A percentile compares a stretch with the other conserved stretches of the same genome.
Evolutionary conservation across 1,140 invertebrate species (phyloP).

Genomic region (Listronotus oregonensis): DNA sequence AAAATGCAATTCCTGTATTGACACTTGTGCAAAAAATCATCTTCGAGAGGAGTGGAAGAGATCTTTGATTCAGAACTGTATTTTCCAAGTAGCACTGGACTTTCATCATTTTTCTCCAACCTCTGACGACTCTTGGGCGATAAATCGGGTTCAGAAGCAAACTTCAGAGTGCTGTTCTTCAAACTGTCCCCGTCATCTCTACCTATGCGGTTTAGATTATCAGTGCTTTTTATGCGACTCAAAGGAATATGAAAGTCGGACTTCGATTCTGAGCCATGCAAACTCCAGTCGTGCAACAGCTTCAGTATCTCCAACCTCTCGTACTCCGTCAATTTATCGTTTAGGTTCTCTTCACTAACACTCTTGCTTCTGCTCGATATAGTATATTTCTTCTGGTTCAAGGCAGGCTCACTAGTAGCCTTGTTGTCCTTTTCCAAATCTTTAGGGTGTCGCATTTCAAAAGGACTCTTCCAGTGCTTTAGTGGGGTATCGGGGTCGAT

Average conservation of each 20-base stretch:
- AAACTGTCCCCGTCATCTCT: slow-evolving; percentile 31
- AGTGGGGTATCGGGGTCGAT: slow-evolving; percentile 51
- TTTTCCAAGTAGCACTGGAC: slow-evolving; percentile 37
- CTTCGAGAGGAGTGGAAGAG: slow-evolving; percentile 37
- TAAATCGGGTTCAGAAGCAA: slow-evolving; percentile 48
- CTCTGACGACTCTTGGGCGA: slow-evolving; percentile 41
- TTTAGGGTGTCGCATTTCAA: slow-evolving; percentile 60
- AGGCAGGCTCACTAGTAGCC: slow-evolving; percentile 45
- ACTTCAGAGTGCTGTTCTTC: slow-evolving; percentile 38
- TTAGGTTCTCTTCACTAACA: slow-evolving; percentile 48
- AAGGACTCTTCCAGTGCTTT: slow-evolving; percentile 60
- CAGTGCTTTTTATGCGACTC: slow-evolving; percentile 27
- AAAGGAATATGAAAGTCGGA: slow-evolving; percentile 45
- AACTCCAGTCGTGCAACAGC: slow-evolving; percentile 61
- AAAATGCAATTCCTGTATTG: slow-evolving; percentile 55
- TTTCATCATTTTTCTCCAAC: slow-evolving; percentile 4
- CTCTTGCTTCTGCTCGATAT: slow-evolving; percentile 44
- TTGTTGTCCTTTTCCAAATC: slow-evolving; percentile 60
- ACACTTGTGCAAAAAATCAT: slow-evolving; percentile 53
- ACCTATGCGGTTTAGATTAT: slow-evolving; percentile 31
- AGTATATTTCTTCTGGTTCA: slow-evolving; percentile 36
- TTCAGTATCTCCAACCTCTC: slow-evolving; percentile 61
- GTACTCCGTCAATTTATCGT: slow-evolving; percentile 55
- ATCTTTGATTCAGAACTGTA: slow-evolving; percentile 44
- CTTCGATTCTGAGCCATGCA: slow-evolving; percentile 56